phyloP scores from a whole-genome alignment of 2,797 vertebrate species.

The Malacoctenus gilli region DNA sequence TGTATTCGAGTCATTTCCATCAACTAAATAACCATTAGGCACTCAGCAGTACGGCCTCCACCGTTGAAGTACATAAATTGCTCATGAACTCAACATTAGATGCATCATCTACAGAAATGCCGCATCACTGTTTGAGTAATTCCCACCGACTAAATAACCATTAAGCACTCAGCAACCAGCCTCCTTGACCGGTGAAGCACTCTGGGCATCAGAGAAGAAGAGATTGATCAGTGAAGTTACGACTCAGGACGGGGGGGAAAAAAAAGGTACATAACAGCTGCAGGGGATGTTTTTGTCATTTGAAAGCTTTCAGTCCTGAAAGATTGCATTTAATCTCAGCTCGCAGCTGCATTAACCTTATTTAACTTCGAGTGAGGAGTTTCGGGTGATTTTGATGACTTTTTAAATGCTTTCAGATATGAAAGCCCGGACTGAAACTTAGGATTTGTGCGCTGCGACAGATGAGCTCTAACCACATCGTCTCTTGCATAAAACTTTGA shows the following conservation, averaged over 20 bases:
- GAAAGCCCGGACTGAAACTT: too few species aligned
- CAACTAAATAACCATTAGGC: slow-evolving; percentile 75
- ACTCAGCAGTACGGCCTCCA: slow-evolving; percentile 56
- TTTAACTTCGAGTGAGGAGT: too few species aligned
- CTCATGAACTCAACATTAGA: slow-evolving; percentile 62
- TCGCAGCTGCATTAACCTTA: background rate
- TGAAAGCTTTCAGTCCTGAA: background rate
- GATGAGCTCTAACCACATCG: too few species aligned
- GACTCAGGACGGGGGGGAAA: slow-evolving; percentile 24
- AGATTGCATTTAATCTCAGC: too few species aligned
- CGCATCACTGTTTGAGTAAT: slow-evolving; percentile 55
- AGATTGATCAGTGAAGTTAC: slow-evolving; percentile 40
- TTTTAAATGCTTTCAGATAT: too few species aligned
- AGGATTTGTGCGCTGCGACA: too few species aligned
- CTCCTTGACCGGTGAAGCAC: slow-evolving; percentile 24
- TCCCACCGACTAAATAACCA: slow-evolving; percentile 67
- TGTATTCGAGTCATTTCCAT: slow-evolving; percentile 68
- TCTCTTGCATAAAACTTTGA: too few species aligned
- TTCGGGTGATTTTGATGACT: too few species aligned
- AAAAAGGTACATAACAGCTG: slow-evolving; percentile 6
- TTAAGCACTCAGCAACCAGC: slow-evolving; percentile 62
- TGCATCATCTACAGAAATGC: slow-evolving; percentile 53
- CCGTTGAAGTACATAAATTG: slow-evolving; percentile 64
- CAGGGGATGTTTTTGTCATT: background rate
- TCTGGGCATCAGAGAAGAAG: slow-evolving; percentile 29